Conservation (phyloP, 1,140 invertebrate genomes). For the Babylonia areolata region DNA sequence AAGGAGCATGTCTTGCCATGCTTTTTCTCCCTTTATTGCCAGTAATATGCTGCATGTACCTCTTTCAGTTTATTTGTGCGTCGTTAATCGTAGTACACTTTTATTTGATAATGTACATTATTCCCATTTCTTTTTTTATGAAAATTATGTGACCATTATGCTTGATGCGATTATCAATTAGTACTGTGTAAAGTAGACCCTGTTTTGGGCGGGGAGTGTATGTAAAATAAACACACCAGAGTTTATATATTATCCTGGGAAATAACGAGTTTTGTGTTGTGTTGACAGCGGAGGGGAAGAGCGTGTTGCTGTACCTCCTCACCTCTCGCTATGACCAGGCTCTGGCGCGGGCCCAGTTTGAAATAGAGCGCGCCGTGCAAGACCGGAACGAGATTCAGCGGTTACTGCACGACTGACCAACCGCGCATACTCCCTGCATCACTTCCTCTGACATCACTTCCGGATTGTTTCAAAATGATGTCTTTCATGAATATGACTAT, state of each 20-base stretch:
- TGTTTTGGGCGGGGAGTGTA: not conserved
- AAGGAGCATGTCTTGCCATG: too few species aligned
- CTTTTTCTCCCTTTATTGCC: too few species aligned
- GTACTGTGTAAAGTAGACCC: not conserved
- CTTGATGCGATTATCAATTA: too few species aligned
- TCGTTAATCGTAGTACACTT: too few species aligned
- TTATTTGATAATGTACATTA: too few species aligned
- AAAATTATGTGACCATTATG: too few species aligned
- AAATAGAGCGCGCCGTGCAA: conserved; percentile 24
- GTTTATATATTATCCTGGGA: too few species aligned
- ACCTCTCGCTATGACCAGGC: conserved; percentile 25
- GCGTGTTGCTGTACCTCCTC: conserved; percentile 27
- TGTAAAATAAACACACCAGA: not conserved
- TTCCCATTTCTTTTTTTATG: too few species aligned
- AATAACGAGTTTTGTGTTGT: not conserved
- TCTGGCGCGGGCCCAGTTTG: conserved; percentile 28
- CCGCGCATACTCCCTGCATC: not conserved
- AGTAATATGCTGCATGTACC: too few species aligned
- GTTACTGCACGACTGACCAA: not conserved
- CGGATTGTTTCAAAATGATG: too few species aligned
- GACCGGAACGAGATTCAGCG: conserved; percentile 23
- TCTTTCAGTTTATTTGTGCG: too few species aligned
- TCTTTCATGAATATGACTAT: too few species aligned
- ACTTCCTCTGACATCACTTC: not conserved
- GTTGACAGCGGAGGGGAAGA: conserved; percentile 25